Percentiles rank a stretch among this genome's conserved stretches.
phyloP scores from a whole-genome alignment of 2,888 invertebrate genomes.

The Eristalis tenax region DNA sequence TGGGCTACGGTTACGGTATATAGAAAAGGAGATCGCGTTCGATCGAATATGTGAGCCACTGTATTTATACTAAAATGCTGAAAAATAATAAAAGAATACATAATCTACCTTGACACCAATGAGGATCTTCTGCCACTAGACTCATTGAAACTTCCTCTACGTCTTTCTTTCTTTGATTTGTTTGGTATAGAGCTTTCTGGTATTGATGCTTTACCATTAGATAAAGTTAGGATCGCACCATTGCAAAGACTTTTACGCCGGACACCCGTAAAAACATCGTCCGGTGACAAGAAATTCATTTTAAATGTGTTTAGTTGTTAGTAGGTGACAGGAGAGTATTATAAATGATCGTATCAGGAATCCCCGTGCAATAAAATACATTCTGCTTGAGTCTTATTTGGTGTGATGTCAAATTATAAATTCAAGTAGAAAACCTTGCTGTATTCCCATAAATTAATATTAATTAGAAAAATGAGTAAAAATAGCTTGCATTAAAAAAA shows the following conservation, averaged over 20 bases:
- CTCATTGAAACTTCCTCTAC: constrained; percentile 79
- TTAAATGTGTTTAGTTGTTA: constrained; percentile 9
- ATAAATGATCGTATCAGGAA: not conserved
- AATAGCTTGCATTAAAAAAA: too few relatives aligned
- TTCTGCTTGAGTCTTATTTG: not conserved
- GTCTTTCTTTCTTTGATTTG: constrained; percentile 77
- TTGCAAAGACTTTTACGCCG: constrained; percentile 79
- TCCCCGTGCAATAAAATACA: not conserved
- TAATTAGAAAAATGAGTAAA: too few relatives aligned
- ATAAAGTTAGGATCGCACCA: constrained; percentile 76
- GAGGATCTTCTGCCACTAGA: constrained; percentile 80
- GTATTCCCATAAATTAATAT: too few relatives aligned
- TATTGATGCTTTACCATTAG: constrained; percentile 66
- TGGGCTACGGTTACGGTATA: too few relatives aligned
- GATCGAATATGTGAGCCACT: not conserved
- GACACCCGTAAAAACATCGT: constrained; percentile 77
- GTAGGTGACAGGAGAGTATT: not conserved
- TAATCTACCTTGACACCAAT: constrained; percentile 81
- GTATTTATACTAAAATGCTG: not conserved
- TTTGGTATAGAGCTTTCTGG: constrained; percentile 74
- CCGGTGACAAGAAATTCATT: constrained; percentile 79
- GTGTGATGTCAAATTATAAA: not conserved
- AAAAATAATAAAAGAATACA: not conserved
- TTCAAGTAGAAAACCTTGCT: too few relatives aligned
- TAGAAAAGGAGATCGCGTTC: too few relatives aligned